Percentiles rank a stretch among this genome's conserved stretches.
These are phyloP conservation scores for Scaptomyza polygonia DNA, from an alignment of 2,888 invertebrate species.

Conservation along the genomic window DNA sequence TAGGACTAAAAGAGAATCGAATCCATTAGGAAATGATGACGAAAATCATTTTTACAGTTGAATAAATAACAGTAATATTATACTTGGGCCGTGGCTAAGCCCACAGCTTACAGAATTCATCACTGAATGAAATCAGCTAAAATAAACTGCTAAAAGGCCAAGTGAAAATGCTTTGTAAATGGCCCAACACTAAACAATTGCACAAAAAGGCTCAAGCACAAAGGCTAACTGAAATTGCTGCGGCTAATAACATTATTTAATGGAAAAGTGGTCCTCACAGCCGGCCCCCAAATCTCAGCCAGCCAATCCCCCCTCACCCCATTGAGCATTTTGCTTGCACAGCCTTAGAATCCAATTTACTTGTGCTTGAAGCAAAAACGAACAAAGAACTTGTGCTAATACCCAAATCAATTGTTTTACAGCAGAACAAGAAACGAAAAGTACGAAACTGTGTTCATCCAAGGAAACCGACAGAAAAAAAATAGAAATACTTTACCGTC, in stretches of 20 bases:
- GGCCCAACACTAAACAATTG: conserved; percentile 44
- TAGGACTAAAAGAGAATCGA: conserved; percentile 2
- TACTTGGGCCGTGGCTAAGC: conserved; percentile 36
- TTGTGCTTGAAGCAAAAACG: conserved; percentile 48
- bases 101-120: conserved; percentile 60
- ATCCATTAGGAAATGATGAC: conserved; percentile 55
- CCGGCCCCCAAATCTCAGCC: neutral
- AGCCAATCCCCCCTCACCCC: no score
- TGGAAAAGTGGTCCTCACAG: conserved; percentile 38
- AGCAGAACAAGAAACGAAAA: conserved; percentile 12
- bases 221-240: conserved; percentile 71
- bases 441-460: conserved; percentile 41
- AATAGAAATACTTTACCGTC: conserved; percentile 44
- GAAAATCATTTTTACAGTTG: conserved; percentile 46
- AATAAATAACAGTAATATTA: conserved; percentile 47
- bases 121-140: conserved; percentile 67
- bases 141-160: conserved; percentile 45
- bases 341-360: conserved; percentile 60
- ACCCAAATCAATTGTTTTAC: conserved; percentile 66
- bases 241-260: conserved; percentile 76
- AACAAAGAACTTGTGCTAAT: conserved; percentile 43
- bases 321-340: conserved; percentile 5
- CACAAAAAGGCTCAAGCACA: conserved; percentile 53
- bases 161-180: conserved; percentile 58
- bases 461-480: conserved; percentile 37